phyloP scores from a whole-genome alignment of 2,113 vertebrate species.

The Diadophis punctatus region DNA sequence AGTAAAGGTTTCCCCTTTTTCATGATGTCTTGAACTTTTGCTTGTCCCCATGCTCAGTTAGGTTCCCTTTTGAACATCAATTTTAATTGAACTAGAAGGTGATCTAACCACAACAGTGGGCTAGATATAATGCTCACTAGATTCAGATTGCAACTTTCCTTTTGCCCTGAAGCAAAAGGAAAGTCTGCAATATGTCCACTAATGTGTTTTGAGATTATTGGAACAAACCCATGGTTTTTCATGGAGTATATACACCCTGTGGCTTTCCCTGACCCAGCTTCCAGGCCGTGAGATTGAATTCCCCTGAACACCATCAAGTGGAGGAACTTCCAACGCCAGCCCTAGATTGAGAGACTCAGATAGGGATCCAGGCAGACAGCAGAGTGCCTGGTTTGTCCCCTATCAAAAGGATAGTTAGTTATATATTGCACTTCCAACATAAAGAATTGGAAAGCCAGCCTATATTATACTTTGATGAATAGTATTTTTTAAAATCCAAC shows the following conservation, averaged over 20 bases:
- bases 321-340: neutral
- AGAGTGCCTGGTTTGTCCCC: neutral
- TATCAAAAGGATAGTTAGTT: neutral
- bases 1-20: neutral
- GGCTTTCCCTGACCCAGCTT: neutral
- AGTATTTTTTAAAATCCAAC: neutral
- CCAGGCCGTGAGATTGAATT: neutral
- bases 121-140: neutral
- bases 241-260: neutral
- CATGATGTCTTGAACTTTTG: neutral
- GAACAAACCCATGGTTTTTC: neutral
- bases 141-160: neutral
- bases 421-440: neutral
- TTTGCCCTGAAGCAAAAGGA: neutral
- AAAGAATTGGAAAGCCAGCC: neutral
- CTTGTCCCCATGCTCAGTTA: neutral
- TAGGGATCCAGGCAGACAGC: neutral
- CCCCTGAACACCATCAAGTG: neutral
- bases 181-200: neutral
- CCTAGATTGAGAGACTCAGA: neutral
- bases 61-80: neutral
- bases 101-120: neutral
- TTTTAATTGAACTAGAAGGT: neutral
- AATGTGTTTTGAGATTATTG: neutral
- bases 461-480: neutral